Evolutionary conservation across 2,797 vertebrate species (phyloP).

Genomic region (Heliangelus exortis): DNA sequence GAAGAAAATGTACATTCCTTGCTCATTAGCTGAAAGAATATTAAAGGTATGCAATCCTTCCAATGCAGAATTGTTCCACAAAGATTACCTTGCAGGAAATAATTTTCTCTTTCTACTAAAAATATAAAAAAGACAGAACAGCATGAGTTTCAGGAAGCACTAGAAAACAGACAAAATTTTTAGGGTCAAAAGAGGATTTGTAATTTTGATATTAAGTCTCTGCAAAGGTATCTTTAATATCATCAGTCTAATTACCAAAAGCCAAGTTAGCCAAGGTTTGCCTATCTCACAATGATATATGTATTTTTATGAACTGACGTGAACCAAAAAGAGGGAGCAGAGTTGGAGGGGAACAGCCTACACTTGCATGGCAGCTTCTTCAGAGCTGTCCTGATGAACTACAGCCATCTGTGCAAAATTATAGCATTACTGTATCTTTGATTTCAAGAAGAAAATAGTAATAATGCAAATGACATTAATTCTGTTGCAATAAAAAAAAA

Average conservation of each 20-base stretch:
- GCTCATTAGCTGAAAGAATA: background rate
- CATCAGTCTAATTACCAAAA: background rate
- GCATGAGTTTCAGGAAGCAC: background rate
- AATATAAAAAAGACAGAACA: background rate
- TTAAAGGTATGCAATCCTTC: background rate
- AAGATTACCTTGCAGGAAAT: background rate
- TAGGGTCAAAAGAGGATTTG: background rate
- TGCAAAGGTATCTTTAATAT: background rate
- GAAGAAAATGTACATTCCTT: background rate
- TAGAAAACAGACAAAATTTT: background rate
- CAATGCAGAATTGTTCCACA: background rate
- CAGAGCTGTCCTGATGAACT: background rate
- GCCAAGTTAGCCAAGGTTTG: background rate
- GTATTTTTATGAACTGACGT: background rate
- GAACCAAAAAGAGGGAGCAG: background rate
- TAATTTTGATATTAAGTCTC: background rate
- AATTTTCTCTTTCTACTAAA: background rate
- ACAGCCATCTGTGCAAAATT: background rate
- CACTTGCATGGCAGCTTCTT: background rate
- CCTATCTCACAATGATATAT: background rate
- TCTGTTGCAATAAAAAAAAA: background rate
- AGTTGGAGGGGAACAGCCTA: background rate
- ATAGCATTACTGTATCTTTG: background rate
- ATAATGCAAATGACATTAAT: background rate
- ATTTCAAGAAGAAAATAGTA: background rate